phyloP scores from a whole-genome alignment of 2,888 invertebrate species.

The Linnaemya tessellans region DNA sequence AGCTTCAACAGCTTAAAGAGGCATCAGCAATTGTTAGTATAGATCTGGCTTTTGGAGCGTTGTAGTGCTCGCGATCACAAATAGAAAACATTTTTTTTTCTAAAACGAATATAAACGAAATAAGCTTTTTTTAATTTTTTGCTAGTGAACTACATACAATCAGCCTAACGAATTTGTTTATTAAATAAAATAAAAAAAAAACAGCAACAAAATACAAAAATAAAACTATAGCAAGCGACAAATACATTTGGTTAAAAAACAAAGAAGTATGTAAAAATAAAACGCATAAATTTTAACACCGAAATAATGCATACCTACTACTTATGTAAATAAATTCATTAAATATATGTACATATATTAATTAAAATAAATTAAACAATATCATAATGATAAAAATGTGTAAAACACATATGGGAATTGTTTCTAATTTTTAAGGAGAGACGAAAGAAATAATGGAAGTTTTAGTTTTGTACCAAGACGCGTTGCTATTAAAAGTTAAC shows the following conservation, averaged over 20 bases:
- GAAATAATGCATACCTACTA: no score
- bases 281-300: slow-evolving; percentile 8
- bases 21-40: slow-evolving; percentile 64
- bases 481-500: slow-evolving; percentile 27
- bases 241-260: slow-evolving; percentile 68
- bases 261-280: slow-evolving; percentile 69
- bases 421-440: slow-evolving; percentile 20
- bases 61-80: slow-evolving; percentile 58
- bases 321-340: slow-evolving; percentile 35
- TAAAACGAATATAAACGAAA: slow-evolving; percentile 64
- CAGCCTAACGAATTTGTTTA: slow-evolving; percentile 68
- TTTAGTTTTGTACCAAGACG: slow-evolving; percentile 15
- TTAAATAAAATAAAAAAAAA: slow-evolving; percentile 57
- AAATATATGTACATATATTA: slow-evolving; percentile 6
- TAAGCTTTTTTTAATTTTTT: slow-evolving; percentile 56
- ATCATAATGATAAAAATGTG: background rate
- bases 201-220: slow-evolving; percentile 45
- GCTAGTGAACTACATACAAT: slow-evolving; percentile 57
- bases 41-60: slow-evolving; percentile 69
- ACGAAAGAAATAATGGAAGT: slow-evolving; percentile 35
- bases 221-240: slow-evolving; percentile 53
- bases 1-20: slow-evolving; percentile 62
- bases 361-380: slow-evolving; percentile 8
- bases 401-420: slow-evolving; percentile 4
- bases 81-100: slow-evolving; percentile 27